Conservation (phyloP, 2,113 vertebrate species). For the Thamnophis sirtalis region DNA sequence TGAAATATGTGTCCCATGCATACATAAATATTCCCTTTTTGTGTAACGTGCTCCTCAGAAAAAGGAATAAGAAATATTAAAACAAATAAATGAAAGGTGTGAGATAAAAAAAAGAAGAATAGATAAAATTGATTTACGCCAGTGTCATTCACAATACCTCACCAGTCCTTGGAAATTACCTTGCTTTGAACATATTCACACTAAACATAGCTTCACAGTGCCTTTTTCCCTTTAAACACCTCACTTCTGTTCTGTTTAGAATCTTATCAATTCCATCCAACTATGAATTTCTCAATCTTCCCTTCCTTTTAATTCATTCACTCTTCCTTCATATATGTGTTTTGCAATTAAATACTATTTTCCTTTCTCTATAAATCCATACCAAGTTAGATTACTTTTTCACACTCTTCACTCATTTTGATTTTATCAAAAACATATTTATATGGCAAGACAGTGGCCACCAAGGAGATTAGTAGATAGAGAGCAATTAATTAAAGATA, state of each 20-base stretch:
- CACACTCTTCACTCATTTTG: not conserved
- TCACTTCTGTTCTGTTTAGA: not conserved
- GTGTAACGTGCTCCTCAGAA: not conserved
- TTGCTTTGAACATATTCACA: not conserved
- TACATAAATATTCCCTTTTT: not conserved
- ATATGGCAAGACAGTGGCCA: not conserved
- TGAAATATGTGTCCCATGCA: not conserved
- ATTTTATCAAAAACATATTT: not conserved
- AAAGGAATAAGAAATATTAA: not conserved
- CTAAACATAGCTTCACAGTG: not conserved
- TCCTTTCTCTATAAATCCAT: not conserved
- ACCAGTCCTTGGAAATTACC: not conserved
- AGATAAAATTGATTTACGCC: not conserved
- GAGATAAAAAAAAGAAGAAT: conserved; percentile 10
- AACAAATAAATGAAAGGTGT: conserved; percentile 26
- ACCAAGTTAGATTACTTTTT: not conserved
- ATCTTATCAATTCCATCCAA: not conserved
- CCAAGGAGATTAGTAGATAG: not conserved
- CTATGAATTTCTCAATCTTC: not conserved
- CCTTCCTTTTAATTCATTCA: not conserved
- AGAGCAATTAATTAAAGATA: not conserved
- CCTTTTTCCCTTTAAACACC: not conserved
- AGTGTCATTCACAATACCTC: not conserved
- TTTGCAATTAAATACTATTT: not conserved
- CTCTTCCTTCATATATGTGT: not conserved